These are phyloP conservation scores for Amphipyra tragopoginis DNA, from an alignment of 2,888 invertebrate genomes.

Conservation along the genomic window DNA sequence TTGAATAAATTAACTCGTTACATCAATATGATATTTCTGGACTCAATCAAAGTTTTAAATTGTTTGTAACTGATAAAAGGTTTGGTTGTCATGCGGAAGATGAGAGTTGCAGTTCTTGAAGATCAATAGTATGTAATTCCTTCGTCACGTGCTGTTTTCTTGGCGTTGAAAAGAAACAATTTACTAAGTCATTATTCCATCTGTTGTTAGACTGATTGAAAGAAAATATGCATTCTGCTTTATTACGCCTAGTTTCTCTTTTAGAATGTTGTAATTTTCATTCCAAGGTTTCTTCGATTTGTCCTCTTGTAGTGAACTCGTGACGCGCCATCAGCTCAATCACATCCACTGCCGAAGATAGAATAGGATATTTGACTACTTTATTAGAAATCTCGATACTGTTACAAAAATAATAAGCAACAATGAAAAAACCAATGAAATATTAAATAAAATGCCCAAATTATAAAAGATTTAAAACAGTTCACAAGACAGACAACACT, in stretches of 20 bases:
- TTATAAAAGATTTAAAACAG: no score
- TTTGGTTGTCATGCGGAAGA: slow-evolving; percentile 29
- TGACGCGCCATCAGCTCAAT: no score
- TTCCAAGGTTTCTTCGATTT: no score
- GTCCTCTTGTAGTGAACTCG: no score
- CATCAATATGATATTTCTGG: slow-evolving; percentile 30
- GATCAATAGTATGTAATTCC: slow-evolving; percentile 43
- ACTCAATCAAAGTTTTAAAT: slow-evolving; percentile 47
- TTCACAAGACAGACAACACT: no score
- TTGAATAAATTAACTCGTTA: slow-evolving; percentile 42
- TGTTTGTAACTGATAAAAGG: slow-evolving; percentile 33
- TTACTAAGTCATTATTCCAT: slow-evolving; percentile 12
- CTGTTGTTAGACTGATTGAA: slow-evolving; percentile 21
- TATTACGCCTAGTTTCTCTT: slow-evolving; percentile 14
- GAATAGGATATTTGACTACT: no score
- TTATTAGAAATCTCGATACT: no score
- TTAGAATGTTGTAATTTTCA: neutral
- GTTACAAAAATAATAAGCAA: no score
- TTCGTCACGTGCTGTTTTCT: slow-evolving; percentile 35
- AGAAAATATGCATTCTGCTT: neutral
- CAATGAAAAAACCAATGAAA: no score
- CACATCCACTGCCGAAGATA: neutral
- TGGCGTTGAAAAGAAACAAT: slow-evolving; percentile 29
- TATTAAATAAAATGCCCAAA: no score
- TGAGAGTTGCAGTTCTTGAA: slow-evolving; percentile 46